Evolutionary conservation across 2,888 invertebrate species (phyloP), one percentile per base, ranked within the genome.

Genomic region (Callinectes sapidus): DNA sequence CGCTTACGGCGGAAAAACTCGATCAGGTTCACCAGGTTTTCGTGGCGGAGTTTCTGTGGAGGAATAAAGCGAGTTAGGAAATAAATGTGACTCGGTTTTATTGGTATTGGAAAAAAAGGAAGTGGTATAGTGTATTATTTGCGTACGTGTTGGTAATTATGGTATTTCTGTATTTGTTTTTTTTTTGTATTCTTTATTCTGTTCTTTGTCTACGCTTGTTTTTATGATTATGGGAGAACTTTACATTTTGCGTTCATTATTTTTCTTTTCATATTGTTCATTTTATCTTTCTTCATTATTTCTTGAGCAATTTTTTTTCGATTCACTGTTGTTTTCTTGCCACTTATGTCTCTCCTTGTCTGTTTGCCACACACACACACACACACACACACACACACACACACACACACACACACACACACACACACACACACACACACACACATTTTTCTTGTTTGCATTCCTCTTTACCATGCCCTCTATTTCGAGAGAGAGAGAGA

Each of bases 1-100:
- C 97, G 97, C 95, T 97, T 97, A 92, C 98, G 97, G 23, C 98
- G 97, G 96, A 98, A 98, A 94, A 98, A 98, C 96, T 98, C 98
- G 94, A 98, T 97, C 96, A 98, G 97, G 95, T 97, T 98, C 91
- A 98, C 98, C 94, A 98, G 96, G 96, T 98, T 98, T 95, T 98
- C 98, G 95, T 98, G 98, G 13, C 97, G 97, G 93, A 98, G 96
- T 97, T 97, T 98, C 98, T 98, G 96, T 95, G 95, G 94, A 93
- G 87, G 23, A 35, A 6, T 28, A 42, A 48, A 89, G 42, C 28
- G 1, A 18, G 48, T 48, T 48, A 71, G 5, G 28, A 28, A 66
- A n/a, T 28, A 71, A 8, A 42, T 16, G 42, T 2, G 28, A 54
- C 66, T 32, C 23, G 61, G 13, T 6, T 55, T 16, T 28, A 32